Evolutionary conservation across 1,140 invertebrate genomes (phyloP), one percentile per base, ranked within the genome.

Genomic region (Leptinotarsa texana): DNA sequence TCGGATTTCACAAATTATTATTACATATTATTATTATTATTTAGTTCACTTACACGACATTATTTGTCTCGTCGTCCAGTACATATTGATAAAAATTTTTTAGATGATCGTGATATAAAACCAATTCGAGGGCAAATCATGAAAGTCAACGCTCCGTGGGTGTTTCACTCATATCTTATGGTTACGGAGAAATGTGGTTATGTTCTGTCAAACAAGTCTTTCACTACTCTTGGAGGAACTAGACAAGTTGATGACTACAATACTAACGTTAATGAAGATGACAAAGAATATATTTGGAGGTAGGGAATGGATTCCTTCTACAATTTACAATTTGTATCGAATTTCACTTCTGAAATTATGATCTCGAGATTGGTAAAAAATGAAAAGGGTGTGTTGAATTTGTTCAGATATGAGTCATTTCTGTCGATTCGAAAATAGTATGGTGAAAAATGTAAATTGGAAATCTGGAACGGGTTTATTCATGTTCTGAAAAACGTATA

Each of bases 211-310:
- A 94, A 94, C 79, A 84, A 86, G 2, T 85, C 93, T n/a, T 87
- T 80, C 18, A 90, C 92, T 1, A 88, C 95, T 51, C 82, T 95
- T 21, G 94, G 95, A 1, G 93, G 94, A 3, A 93, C 93, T 0
- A 88, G 91, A 73, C 91, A 95, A 83, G 84, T 87, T 69, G n/a
- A 66, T 69, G 88, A 94, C 81, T 93, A 88, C 80, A 91, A 91
- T 82, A 82, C 82, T 3, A 81, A 84, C 13, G 79, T 90, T 1
- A 86, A 87, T 75, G 79, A 84, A 0, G 77, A 86, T 33, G 93
- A 95, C 79, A 88, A 86, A 1, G 81, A 88, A 61, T 89, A 89
- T 63, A 94, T 95, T 80, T 57, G 51, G 51, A 57, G 79, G 88
- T 21, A 69, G 47, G 80, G 88, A 67, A 47, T 65, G 13, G 18